phyloP scores from a whole-genome alignment of 2,113 vertebrate species.

The Illadopsis cleaveri region DNA sequence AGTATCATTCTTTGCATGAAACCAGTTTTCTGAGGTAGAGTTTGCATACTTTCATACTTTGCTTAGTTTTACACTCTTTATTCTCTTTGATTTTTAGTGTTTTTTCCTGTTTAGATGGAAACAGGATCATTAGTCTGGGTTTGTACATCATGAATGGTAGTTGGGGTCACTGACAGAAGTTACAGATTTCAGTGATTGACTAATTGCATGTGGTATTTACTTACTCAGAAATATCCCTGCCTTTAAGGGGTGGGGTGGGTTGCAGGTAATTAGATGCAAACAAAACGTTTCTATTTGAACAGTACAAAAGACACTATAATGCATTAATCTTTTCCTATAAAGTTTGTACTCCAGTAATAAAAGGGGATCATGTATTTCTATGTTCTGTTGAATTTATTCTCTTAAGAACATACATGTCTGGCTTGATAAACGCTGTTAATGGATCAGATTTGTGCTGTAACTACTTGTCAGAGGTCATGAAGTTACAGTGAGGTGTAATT shows the following conservation, averaged over 20 bases:
- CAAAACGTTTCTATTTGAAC: neutral
- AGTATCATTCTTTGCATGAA: neutral
- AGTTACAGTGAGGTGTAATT: neutral
- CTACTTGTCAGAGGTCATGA: neutral
- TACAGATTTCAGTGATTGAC: neutral
- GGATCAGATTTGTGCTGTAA: neutral
- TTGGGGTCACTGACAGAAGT: neutral
- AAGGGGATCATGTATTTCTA: neutral
- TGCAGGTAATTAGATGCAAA: neutral
- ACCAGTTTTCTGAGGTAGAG: neutral
- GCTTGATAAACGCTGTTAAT: neutral
- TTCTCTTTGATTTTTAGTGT: neutral
- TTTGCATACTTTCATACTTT: neutral
- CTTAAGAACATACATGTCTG: neutral
- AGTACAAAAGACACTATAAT: neutral
- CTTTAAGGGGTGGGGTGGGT: neutral
- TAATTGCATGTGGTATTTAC: neutral
- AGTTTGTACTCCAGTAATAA: neutral
- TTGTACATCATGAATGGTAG: neutral
- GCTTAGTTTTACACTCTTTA: neutral
- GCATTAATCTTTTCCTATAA: neutral
- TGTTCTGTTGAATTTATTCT: neutral
- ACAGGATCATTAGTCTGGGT: neutral
- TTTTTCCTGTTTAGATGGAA: neutral
- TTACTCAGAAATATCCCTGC: neutral